Base-by-base conservation (phyloP, 2,888 invertebrate species). In the Schrankia costaestrigalis region DNA sequence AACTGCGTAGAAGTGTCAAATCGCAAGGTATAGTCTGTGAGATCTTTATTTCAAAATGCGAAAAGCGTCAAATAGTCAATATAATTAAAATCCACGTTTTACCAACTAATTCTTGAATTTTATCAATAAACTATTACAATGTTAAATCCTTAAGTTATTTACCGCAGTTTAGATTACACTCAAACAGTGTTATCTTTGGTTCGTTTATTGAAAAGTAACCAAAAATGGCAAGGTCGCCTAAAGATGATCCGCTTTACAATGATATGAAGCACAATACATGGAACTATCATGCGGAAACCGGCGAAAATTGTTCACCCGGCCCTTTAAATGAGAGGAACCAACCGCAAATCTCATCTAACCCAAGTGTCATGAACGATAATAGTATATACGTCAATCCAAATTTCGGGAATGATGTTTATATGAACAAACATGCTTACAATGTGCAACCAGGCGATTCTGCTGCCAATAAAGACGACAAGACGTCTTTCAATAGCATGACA, bases 161-260 rank as follows among this genome's bases (percentile, higher is more conserved):
- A 43, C 33, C 40, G 40, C 46, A 48, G 42, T 54, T 60, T 47
- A 32, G 48, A 40, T 47, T 56, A 51, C 42, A 47, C 38, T 33
- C 33, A 46, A 57, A 46, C 42, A 54, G 46, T 58, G 41, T 65
- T 51, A 41, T 66, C 69, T 66, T 54, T 63, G 44, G 42, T 56
- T 63, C 65, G 64, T 55, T 59, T 44, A 56, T 49, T 58, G 44
- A 63, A 61, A 66, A 61, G 57, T 74, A 71, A 73, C 75, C 76
- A 78, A 78, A 79, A 71, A 89, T 89, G 88, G 84, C 86, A 82
- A 87, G 88, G 82, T 84, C 85, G 81, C 79, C 80, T 54, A 80
- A 82, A 58, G 87, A 88, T 75, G 84, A 86, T 71, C 75, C 82
- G 50, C 73, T 78, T 65, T 86, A 76, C 73, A 79, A 71, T 60